Base-by-base conservation (phyloP, 2,888 invertebrate genomes). In the Eupithecia inturbata region DNA sequence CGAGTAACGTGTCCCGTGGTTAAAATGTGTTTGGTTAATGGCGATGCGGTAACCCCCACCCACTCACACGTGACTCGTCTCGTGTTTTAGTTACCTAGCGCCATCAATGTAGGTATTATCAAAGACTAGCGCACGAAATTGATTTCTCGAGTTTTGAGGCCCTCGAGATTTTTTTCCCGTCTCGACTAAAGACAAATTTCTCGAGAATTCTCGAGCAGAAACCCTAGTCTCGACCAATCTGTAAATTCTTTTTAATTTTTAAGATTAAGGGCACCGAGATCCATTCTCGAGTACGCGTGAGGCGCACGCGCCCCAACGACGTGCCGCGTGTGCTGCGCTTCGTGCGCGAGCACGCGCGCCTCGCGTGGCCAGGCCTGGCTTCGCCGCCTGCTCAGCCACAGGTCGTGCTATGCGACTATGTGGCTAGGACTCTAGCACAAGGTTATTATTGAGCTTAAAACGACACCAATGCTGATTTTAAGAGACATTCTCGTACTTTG, bases 381-480 rank as follows among this genome's bases (percentile, higher is more conserved):
- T 69, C 81, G 31, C 82, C 85, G 7, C 84, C 84, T 0, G 76
- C 84, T 12, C 77, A 83, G 19, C 84, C 88, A 1, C 86, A 89
- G 53, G 73, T 91, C 19, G 82, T 92, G 10, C 82, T 94, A 2
- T 85, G 83, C 26, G 94, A 94, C 82, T 92, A 90, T 68, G 89
- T 93, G 3, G 83, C 92, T 12, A 84, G 94, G 67, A 87, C 91
- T 0, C 82, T 94, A 1, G 88, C 93, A 22, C 94, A 94, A 89
- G 94, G 94, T 92, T 72, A 14, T n/a, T 41, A 60, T 49, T 33
- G n/a, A 22, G 12, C 22, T n/a, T 53, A 10, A 22, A 62, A 19
- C 19, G 19, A 28, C 62, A 62, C 19, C 19, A 31, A 16, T 28
- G 16, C 31, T 19, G 6, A 62, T 62, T 62, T 31, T 2, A 28